Evolutionary conservation across 2,888 invertebrate genomes (phyloP).

Genomic region (Morpho achilles): DNA sequence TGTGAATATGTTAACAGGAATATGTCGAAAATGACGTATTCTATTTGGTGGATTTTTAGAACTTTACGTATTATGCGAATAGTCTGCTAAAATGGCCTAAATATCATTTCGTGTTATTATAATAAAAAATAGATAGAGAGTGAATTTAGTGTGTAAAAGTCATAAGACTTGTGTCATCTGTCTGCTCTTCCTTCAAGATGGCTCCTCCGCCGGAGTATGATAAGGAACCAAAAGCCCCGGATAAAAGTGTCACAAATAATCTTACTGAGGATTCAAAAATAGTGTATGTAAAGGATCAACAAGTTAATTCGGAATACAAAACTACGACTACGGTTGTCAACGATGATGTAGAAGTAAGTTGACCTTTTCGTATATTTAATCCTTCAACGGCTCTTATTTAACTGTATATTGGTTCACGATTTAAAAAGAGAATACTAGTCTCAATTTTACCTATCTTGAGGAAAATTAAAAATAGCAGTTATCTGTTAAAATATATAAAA

Average conservation of each 20-base stretch:
- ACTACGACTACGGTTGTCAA: conserved; percentile 48
- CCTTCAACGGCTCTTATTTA: conserved; percentile 1
- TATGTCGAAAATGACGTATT: conserved; percentile 71
- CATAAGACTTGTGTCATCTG: conserved; percentile 80
- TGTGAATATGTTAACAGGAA: conserved; percentile 61
- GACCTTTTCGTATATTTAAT: conserved; percentile 35
- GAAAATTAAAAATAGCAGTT: too few species aligned
- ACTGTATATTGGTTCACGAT: conserved; percentile 7
- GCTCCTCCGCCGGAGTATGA: conserved; percentile 88
- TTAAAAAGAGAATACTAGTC: background rate
- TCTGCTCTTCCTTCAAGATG: conserved; percentile 83
- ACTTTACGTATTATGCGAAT: conserved; percentile 48
- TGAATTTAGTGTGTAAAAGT: conserved; percentile 69
- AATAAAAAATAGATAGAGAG: conserved; percentile 47
- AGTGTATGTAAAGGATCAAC: conserved; percentile 63
- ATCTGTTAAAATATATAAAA: background rate
- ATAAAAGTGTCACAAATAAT: conserved; percentile 77
- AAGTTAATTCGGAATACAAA: conserved; percentile 61
- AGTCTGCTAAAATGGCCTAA: conserved; percentile 55
- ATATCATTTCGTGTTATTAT: conserved; percentile 54
- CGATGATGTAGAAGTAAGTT: conserved; percentile 69
- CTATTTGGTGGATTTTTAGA: conserved; percentile 60
- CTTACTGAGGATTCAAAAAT: conserved; percentile 71
- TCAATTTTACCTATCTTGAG: too few species aligned
- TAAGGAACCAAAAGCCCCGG: conserved; percentile 86